Evolutionary conservation across 2,113 vertebrate species (phyloP), one percentile per base, ranked within the genome.

Genomic region (Actinemys pallida): DNA sequence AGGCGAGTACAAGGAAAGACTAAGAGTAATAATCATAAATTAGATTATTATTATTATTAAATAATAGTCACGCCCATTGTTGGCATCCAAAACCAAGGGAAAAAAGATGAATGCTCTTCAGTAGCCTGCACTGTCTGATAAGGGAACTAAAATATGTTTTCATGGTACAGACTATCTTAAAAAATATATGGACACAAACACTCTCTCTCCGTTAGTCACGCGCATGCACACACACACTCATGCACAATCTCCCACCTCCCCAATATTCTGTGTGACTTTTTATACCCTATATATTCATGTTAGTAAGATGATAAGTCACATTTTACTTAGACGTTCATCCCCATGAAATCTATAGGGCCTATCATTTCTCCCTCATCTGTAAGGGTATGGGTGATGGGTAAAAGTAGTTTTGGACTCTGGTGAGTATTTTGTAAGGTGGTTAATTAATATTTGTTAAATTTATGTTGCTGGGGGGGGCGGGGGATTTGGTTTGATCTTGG

Each of bases 381-480:
- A n/a, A 69, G 65, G 4, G 17, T 20, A 69, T 69, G 35, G 17
- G 24, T 2, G 4, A 53, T 52, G 69, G 52, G 65, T 69, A 39
- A n/a, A 87, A 53, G 53, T 1, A 0, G 20, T 1, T 0, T 47
- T 35, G 39, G n/a, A 24, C n/a, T 10, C 10, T 22, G 4, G 72
- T 22, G n/a, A 25, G 39, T n/a, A 62, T 65, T 83, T 57, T 76
- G 75, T 84, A 22, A 87, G 75, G 47, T n/a, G 57, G 62, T 56
- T 81, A 81, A 62, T 65, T 76, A 45, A 56, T 65, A 65, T 78
- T 31, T 27, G 47, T 42, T 62, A 39, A 47, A 42, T 20, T 84
- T 39, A 17, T 82, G 42, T 82, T 49, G 11, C 12, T n/a, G 22
- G 20, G n/a, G 53, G 39, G 39, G 39, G 39, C 39, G 39, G 42